A percentile compares a stretch with the other conserved stretches of the same genome.
Evolutionary conservation across 2,113 vertebrate genomes (phyloP).

Genomic region (Vanacampus margaritifer): DNA sequence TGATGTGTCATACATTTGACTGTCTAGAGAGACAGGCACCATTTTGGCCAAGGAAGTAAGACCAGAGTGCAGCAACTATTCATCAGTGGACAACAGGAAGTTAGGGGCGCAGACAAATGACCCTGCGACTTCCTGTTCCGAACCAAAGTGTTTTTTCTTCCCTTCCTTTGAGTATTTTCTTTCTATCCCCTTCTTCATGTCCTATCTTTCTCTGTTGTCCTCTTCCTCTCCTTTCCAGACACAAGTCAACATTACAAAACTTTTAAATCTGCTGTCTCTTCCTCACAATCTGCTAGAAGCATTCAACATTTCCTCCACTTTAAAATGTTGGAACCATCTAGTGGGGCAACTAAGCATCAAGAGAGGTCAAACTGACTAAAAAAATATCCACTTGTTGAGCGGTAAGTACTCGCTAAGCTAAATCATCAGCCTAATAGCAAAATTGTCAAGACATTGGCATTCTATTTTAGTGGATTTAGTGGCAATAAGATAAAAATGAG

Average conservation of each 20-base stretch:
- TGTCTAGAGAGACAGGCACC: background rate
- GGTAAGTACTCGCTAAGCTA: background rate
- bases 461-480: no score
- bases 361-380: background rate
- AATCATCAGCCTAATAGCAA: no score
- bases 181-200: conserved; percentile 31
- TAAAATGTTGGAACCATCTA: background rate
- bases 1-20: background rate
- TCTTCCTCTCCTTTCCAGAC: conserved; percentile 36
- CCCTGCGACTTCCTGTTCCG: conserved; percentile 74
- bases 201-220: conserved; percentile 43
- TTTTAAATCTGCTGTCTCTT: conserved; percentile 42
- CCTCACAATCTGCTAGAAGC: conserved; percentile 47
- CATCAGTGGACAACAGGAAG: conserved; percentile 73
- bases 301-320: conserved; percentile 9
- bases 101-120: conserved; percentile 63
- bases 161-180: conserved; percentile 22
- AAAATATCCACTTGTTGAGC: background rate
- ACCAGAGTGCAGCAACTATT: conserved; percentile 58
- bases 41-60: conserved; percentile 24
- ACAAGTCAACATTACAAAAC: conserved; percentile 27
- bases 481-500: no score
- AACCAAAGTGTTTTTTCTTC: conserved; percentile 44
- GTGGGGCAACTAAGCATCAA: background rate
- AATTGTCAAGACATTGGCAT: no score